Conservation (phyloP, 2,888 invertebrate species). For the Isotomurus palustris region DNA sequence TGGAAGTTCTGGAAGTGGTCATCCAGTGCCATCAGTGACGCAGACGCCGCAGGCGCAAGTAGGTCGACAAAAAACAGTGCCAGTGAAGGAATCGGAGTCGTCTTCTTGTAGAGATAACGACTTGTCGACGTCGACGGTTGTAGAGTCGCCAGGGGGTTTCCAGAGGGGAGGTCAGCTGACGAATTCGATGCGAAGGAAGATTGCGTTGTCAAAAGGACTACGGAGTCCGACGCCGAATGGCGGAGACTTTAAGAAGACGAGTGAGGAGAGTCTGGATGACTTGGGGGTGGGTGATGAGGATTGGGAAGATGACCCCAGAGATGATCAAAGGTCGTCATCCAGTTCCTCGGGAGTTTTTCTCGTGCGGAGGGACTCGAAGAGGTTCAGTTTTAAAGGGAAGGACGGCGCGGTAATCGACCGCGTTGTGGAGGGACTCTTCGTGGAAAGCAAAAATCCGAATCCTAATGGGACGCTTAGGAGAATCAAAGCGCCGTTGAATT, state of each 20-base stretch:
- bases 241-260: conserved; percentile 13
- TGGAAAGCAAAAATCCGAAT: conserved; percentile 46
- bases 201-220: conserved; percentile 19
- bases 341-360: conserved; percentile 29
- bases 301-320: conserved; percentile 36
- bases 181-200: conserved; percentile 29
- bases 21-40: neutral
- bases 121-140: neutral
- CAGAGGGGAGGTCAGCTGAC: conserved; percentile 19
- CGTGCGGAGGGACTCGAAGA: conserved; percentile 42
- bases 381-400: conserved; percentile 40
- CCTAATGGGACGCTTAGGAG: conserved; percentile 41
- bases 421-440: conserved; percentile 46
- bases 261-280: conserved; percentile 42
- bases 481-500: conserved; percentile 41
- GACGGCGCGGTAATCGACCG: conserved; percentile 38
- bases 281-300: conserved; percentile 41
- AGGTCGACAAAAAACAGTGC: conserved; percentile 28
- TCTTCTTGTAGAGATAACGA: conserved; percentile 13
- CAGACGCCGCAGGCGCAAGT: conserved; percentile 17
- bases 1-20: conserved; percentile 1
- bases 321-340: conserved; percentile 9
- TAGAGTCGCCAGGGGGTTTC: conserved; percentile 3
- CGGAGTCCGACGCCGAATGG: conserved; percentile 4
- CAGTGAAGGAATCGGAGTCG: conserved; percentile 27